Percentiles rank a stretch among this genome's conserved stretches.
Evolutionary conservation across 2,113 vertebrate species (phyloP).

Genomic region (Nerophis ophidion): DNA sequence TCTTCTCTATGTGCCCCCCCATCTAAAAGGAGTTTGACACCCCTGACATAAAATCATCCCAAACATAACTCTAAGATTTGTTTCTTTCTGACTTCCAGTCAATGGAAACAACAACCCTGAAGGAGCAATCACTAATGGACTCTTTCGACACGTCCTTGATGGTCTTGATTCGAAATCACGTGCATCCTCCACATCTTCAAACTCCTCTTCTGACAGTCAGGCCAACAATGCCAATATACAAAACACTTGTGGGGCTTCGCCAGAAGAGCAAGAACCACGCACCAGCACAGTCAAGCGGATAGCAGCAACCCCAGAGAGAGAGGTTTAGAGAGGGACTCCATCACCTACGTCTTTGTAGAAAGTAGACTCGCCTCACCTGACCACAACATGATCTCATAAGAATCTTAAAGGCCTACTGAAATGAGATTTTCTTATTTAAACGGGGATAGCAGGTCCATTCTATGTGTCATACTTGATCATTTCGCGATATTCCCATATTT

Average conservation of each 20-base stretch:
- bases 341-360: constrained; percentile 14
- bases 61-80: background rate
- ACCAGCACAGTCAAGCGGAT: constrained; percentile 50
- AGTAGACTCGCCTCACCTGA: background rate
- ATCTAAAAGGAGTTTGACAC: too few species aligned
- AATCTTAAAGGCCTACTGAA: too few species aligned
- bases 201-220: constrained; percentile 80
- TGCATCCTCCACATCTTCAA: constrained; percentile 83
- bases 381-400: constrained; percentile 5
- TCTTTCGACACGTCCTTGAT: constrained; percentile 66
- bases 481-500: too few species aligned
- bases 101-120: constrained; percentile 45
- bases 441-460: too few species aligned
- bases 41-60: background rate
- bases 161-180: constrained; percentile 74
- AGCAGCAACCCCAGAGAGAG: constrained; percentile 14
- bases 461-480: too few species aligned
- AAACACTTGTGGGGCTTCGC: constrained; percentile 78
- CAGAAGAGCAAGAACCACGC: constrained; percentile 71
- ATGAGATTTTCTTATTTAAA: too few species aligned
- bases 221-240: constrained; percentile 71
- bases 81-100: constrained; percentile 11
- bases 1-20: too few species aligned
- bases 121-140: constrained; percentile 64
- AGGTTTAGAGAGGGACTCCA: constrained; percentile 18